Conservation (phyloP, 2,888 invertebrate genomes). For the Plebejus argus region DNA sequence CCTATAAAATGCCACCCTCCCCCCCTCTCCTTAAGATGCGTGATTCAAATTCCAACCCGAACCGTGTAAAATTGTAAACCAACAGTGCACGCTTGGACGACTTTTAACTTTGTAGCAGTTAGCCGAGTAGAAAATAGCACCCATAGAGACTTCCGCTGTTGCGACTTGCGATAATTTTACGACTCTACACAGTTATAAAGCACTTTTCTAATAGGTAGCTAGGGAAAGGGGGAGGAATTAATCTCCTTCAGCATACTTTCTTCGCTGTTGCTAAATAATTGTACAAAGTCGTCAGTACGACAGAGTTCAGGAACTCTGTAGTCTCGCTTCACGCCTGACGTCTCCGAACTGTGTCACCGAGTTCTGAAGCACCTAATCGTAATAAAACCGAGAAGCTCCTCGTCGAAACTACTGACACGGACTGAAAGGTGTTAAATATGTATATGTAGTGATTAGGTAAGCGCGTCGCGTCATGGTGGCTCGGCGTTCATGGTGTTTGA, state of each 20-base stretch:
- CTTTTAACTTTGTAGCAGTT: neutral
- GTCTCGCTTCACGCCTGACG: neutral
- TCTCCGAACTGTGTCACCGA: neutral
- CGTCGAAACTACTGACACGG: neutral
- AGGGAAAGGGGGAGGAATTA: too few relatives aligned
- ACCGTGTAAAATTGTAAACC: neutral
- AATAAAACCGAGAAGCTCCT: neutral
- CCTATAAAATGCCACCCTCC: too few relatives aligned
- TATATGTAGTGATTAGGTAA: conserved; percentile 19
- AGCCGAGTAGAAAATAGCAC: conserved; percentile 19
- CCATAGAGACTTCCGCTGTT: neutral
- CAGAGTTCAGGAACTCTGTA: too few relatives aligned
- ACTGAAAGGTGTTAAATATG: conserved; percentile 18
- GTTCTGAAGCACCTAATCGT: neutral
- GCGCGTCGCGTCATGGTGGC: conserved; percentile 27
- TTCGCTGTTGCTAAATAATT: too few relatives aligned
- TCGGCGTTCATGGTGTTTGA: conserved; percentile 26
- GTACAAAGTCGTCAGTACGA: too few relatives aligned
- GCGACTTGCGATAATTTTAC: neutral
- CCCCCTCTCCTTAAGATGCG: too few relatives aligned
- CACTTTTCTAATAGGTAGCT: neutral
- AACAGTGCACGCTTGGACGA: neutral
- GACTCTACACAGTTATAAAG: neutral
- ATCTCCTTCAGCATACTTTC: too few relatives aligned
- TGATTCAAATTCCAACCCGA: too few relatives aligned